Evolutionary conservation across 1,140 invertebrate genomes (phyloP).

Genomic region (Dermatophagoides farinae): DNA sequence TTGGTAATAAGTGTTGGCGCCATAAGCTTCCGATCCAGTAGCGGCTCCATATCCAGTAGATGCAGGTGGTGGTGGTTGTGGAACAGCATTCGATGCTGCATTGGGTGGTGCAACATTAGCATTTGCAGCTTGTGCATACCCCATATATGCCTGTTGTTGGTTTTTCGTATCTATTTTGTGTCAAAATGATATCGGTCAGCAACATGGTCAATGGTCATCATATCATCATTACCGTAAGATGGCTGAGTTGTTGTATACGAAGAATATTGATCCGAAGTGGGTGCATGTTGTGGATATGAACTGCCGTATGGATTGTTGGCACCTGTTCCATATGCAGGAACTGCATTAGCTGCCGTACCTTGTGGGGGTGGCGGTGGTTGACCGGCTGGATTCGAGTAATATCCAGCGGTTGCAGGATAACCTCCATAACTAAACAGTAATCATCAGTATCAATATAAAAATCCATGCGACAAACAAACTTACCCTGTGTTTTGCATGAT

Average conservation of each 20-base stretch:
- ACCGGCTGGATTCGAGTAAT: not conserved
- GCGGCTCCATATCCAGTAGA: not conserved
- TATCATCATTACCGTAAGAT: not conserved
- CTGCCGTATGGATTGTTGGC: not conserved
- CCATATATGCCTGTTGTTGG: not conserved
- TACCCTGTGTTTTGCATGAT: slow-evolving; percentile 5
- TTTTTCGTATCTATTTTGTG: not conserved
- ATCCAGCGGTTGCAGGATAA: not conserved
- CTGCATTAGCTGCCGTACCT: not conserved
- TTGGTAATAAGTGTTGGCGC: slow-evolving; percentile 3
- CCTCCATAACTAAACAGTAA: not conserved
- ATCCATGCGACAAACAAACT: no score
- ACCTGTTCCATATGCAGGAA: not conserved
- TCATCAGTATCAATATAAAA: not conserved
- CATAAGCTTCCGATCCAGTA: slow-evolving; percentile 7
- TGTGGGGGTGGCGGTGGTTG: not conserved
- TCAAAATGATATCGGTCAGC: not conserved
- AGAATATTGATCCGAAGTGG: not conserved
- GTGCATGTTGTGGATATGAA: not conserved
- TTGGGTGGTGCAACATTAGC: not conserved
- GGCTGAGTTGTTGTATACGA: slow-evolving; percentile 2
- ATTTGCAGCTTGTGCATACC: not conserved
- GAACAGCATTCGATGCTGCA: slow-evolving; percentile 6
- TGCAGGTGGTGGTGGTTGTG: slow-evolving; percentile 7
- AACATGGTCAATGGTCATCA: not conserved